Evolutionary conservation across 2,797 vertebrate species (phyloP).

Genomic region (Otolemur crassicaudatus): DNA sequence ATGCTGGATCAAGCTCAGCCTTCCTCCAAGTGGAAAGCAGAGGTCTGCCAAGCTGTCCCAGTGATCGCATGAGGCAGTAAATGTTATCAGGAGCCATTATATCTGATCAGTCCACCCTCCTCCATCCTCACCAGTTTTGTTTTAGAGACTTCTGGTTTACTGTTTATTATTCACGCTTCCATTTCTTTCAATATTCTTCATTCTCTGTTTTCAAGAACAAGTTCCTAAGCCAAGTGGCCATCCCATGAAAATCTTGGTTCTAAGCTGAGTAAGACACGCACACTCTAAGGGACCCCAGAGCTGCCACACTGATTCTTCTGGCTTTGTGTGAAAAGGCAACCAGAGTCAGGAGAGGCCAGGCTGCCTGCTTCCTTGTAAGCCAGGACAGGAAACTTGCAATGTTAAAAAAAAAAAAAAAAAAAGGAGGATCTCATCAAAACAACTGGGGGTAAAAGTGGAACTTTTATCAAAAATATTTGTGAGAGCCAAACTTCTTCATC

Average conservation of each 20-base stretch:
- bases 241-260: neutral
- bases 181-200: neutral
- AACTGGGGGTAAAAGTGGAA: neutral
- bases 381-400: neutral
- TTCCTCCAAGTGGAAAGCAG: neutral
- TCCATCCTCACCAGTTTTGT: neutral
- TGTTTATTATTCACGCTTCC: neutral
- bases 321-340: neutral
- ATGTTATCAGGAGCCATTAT: neutral
- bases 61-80: neutral
- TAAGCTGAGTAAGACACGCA: neutral
- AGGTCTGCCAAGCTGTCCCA: rapidly evolving
- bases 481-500: conserved; percentile 1
- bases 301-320: neutral
- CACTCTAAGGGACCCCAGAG: neutral
- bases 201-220: neutral
- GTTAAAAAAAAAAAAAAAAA: neutral
- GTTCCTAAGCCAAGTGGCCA: neutral
- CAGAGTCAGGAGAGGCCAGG: neutral
- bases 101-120: neutral
- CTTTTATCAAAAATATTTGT: neutral
- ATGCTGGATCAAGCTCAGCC: neutral
- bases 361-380: neutral
- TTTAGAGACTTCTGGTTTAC: neutral
- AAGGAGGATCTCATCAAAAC: neutral